Evolutionary conservation across 92 coral and sea anemone genomes (phyloP).

Genomic region (Plumapathes pennacea): DNA sequence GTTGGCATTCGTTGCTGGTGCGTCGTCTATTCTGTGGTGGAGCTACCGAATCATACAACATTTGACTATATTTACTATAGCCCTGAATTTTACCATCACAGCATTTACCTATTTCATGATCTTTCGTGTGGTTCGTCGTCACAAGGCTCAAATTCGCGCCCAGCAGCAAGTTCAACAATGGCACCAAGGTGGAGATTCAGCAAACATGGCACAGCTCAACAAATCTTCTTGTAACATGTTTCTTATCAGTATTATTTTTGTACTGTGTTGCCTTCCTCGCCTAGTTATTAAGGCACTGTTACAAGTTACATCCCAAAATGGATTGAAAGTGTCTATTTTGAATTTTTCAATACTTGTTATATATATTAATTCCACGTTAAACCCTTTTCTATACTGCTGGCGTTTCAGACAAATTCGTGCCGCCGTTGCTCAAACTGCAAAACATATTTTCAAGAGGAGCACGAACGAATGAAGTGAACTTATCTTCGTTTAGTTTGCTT

Average conservation of each 20-base stretch:
- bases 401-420: slow-evolving; percentile 8
- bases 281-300: background rate
- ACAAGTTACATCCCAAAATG: background rate
- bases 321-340: background rate
- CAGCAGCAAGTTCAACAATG: slow-evolving; percentile 7
- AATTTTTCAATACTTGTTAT: background rate
- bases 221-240: slow-evolving; percentile 8
- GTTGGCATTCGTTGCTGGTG: slow-evolving; percentile 3
- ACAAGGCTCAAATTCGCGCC: slow-evolving; percentile 5
- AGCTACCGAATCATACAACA: too few relatives aligned
- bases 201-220: slow-evolving; percentile 8
- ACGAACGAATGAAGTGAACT: too few relatives aligned
- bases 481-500: too few relatives aligned
- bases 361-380: background rate
- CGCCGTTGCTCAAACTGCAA: too few relatives aligned
- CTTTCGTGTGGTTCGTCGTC: slow-evolving; percentile 14
- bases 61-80: too few relatives aligned
- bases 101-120: slow-evolving; percentile 1
- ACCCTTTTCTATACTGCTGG: slow-evolving; percentile 19
- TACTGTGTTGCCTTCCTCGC: slow-evolving; percentile 3
- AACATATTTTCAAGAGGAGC: too few relatives aligned
- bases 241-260: background rate
- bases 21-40: too few relatives aligned
- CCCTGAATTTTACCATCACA: too few relatives aligned
- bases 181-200: background rate